Evolutionary conservation across 1,140 invertebrate species (phyloP), one percentile per base, ranked within the genome.

Genomic region (Aethina tumida): DNA sequence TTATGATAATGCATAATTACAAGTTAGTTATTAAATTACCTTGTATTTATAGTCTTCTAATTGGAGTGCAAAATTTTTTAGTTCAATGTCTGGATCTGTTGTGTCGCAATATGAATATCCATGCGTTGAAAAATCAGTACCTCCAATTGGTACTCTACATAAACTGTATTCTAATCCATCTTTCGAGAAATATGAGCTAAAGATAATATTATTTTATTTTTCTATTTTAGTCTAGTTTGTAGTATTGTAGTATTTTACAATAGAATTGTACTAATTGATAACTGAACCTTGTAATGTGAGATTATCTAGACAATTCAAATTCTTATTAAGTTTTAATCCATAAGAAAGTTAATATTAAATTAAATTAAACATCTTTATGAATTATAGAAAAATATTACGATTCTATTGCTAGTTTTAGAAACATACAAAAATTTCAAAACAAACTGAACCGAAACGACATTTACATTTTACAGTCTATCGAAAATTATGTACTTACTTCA

Each of bases 71-170:
- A 71, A 71, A 12, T 61, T 19, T 5, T 41, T 3, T 3, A 70
- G 41, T 0, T 39, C 3, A 5, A 17, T 4, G 39, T 69, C 66
- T 1, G 26, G 16, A 27, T 45, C 37, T 13, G 29, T 19, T 8
- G 26, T 13, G 33, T 84, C 81, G 53, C 79, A 74, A 50, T 84
- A 82, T 0, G 80, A 73, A 52, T 88, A 88, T 2, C 60, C 50
- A 26, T 67, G 68, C 2, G 66, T 74, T 1, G 83, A 86, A 55
- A 86, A 85, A 61, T 95, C 89, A 45, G 74, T 75, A 12, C 84
- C 85, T 10, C 74, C 88, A 25, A 94, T 89, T 0, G 88, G 83
- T 2, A 85, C 71, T 27, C 86, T 59, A 14, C 78, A 75, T 35
- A 89, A 54, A 36, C 72, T 82, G 56, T 90, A 93, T 43, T 79